phyloP scores from a whole-genome alignment of 1,140 invertebrate species.

The Trichomalopsis sarcophagae region DNA sequence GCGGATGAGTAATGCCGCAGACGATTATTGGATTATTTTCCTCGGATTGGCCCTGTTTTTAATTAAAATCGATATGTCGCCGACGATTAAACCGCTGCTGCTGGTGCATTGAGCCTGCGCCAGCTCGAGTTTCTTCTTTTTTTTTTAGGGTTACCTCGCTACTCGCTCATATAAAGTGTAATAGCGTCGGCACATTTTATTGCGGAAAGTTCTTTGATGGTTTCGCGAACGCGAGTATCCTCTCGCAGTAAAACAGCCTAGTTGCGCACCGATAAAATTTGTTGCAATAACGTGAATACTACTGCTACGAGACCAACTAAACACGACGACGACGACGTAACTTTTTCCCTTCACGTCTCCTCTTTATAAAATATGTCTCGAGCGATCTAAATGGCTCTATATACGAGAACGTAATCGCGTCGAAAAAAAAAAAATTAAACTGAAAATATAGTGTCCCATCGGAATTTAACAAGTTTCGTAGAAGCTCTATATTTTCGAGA shows the following conservation, averaged over 20 bases:
- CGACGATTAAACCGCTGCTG: not conserved
- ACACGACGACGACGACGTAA: not conserved
- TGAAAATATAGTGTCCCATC: too few relatives aligned
- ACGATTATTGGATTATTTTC: not conserved
- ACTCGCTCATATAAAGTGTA: not conserved
- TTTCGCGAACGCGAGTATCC: not conserved
- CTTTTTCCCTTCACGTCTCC: too few relatives aligned
- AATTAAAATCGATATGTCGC: not conserved
- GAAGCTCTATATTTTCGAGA: too few relatives aligned
- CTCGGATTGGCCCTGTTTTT: not conserved
- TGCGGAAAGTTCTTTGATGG: slow-evolving; percentile 27
- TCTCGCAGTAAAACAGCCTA: slow-evolving; percentile 16
- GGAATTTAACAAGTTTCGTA: too few relatives aligned
- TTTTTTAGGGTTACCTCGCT: not conserved
- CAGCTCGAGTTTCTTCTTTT: not conserved
- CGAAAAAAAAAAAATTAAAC: too few relatives aligned
- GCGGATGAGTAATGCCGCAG: not conserved
- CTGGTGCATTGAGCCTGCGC: not conserved
- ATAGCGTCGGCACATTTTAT: slow-evolving; percentile 23
- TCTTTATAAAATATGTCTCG: too few relatives aligned
- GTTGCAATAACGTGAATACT: slow-evolving; percentile 22
- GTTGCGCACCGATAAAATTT: slow-evolving; percentile 33
- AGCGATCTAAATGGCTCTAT: not conserved
- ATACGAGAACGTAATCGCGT: not conserved
- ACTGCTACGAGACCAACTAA: not conserved